A percentile compares a stretch with the other conserved stretches of the same genome.
Evolutionary conservation across 2,888 invertebrate genomes (phyloP).

Genomic region (Subacronicta megacephala): DNA sequence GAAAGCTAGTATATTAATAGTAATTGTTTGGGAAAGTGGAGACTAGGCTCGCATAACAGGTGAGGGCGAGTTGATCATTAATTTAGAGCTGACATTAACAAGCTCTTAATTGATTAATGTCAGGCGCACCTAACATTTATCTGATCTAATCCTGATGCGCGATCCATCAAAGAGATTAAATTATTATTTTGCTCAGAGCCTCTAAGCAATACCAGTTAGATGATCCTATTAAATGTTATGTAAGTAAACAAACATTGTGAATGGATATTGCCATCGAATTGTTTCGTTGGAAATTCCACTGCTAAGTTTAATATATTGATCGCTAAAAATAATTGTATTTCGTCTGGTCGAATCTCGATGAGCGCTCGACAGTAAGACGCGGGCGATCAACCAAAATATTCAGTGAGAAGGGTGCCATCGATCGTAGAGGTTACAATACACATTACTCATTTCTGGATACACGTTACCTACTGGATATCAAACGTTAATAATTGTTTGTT

Average conservation of each 20-base stretch:
- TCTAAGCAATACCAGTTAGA: conserved; percentile 14
- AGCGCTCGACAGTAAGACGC: conserved; percentile 23
- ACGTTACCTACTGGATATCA: too few species aligned
- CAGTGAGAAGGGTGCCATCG: background rate
- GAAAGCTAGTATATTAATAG: too few species aligned
- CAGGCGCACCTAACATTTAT: conserved; percentile 15
- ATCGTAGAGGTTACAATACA: too few species aligned
- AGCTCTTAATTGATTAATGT: conserved; percentile 40
- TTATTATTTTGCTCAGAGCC: conserved; percentile 24
- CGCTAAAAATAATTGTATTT: conserved; percentile 52
- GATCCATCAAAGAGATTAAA: conserved; percentile 17
- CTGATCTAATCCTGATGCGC: conserved; percentile 1
- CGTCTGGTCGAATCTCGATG: conserved; percentile 35
- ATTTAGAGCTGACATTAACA: conserved; percentile 24
- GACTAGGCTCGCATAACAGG: conserved; percentile 1
- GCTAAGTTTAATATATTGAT: conserved; percentile 1
- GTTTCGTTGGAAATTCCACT: conserved; percentile 1
- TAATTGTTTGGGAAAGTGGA: conserved; percentile 25
- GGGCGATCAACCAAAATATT: conserved; percentile 14
- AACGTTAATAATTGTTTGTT: too few species aligned
- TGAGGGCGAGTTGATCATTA: conserved; percentile 4
- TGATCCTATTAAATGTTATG: conserved; percentile 16
- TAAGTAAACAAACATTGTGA: conserved; percentile 20
- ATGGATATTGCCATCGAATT: conserved; percentile 1
- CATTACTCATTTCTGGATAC: too few species aligned